phyloP scores from a whole-genome alignment of 2,797 vertebrate genomes.

The Danio tinwini region DNA sequence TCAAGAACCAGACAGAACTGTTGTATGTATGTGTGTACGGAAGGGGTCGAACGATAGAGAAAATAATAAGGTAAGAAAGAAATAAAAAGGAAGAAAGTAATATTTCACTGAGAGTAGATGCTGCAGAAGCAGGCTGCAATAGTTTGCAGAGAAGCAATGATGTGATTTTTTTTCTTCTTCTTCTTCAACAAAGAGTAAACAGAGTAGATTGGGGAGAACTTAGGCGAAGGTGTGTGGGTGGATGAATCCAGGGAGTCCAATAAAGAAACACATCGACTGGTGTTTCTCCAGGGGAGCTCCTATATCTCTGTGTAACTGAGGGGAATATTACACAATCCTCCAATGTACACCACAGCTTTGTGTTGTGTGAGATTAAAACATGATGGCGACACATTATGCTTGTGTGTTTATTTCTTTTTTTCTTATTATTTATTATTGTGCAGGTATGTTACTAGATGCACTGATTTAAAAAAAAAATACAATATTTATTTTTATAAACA shows the following conservation, averaged over 20 bases:
- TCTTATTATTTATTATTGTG: background rate
- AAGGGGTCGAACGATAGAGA: background rate
- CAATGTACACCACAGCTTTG: constrained; percentile 20
- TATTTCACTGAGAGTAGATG: constrained; percentile 11
- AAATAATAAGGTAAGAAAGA: background rate
- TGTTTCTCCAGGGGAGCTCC: constrained; percentile 48
- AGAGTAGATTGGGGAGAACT: constrained; percentile 50
- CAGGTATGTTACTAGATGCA: no score
- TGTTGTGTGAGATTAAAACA: constrained; percentile 8
- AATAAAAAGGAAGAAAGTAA: background rate
- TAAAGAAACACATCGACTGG: constrained; percentile 58
- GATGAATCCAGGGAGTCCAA: constrained; percentile 52
- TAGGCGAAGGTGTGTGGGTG: constrained; percentile 48
- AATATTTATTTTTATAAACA: no score
- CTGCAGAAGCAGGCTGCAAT: constrained; percentile 40
- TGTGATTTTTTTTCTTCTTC: constrained; percentile 20
- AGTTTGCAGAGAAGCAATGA: constrained; percentile 22
- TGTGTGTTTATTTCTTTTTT: no score
- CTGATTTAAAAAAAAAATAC: no score
- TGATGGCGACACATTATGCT: background rate
- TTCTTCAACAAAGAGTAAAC: constrained; percentile 46
- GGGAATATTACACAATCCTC: constrained; percentile 40
- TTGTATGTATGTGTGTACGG: no score
- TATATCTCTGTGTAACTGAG: constrained; percentile 46
- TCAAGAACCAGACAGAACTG: no score